Conservation (phyloP, 2,113 vertebrate species). For the Myocastor coypus region DNA sequence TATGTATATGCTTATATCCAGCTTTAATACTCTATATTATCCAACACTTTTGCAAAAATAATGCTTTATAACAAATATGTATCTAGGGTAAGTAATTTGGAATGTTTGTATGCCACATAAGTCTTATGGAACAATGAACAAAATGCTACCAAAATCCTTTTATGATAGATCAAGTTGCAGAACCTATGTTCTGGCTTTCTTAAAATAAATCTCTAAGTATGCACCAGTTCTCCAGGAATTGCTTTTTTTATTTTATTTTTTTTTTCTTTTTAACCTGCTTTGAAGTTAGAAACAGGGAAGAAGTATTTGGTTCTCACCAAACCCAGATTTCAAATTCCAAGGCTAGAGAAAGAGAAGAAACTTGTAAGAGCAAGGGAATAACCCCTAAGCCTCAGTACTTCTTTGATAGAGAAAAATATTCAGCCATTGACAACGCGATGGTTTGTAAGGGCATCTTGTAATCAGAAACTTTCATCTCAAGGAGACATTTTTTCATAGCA, state of each 20-base stretch:
- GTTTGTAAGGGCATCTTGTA: constrained; percentile 54
- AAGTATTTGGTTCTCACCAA: neutral
- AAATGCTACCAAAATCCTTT: neutral
- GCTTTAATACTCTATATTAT: neutral
- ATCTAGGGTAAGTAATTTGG: neutral
- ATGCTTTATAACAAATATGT: neutral
- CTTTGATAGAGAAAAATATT: constrained; percentile 60
- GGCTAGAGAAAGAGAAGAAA: neutral
- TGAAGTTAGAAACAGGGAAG: neutral
- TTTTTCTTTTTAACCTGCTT: neutral
- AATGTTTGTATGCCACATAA: neutral
- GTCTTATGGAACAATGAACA: neutral
- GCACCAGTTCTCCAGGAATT: neutral
- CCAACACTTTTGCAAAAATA: neutral
- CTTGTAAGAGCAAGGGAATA: constrained; percentile 53
- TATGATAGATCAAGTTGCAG: neutral
- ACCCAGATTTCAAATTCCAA: neutral
- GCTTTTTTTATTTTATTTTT: neutral
- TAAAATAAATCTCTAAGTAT: neutral
- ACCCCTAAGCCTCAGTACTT: neutral
- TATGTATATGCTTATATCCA: neutral
- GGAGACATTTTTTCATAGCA: constrained; percentile 41
- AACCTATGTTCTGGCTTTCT: neutral
- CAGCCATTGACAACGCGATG: constrained; percentile 2
- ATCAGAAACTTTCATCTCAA: constrained; percentile 78